These are phyloP conservation scores for Enteromius fasciolatus DNA, from an alignment of 2,797 vertebrate genomes.

Conservation along the genomic window DNA sequence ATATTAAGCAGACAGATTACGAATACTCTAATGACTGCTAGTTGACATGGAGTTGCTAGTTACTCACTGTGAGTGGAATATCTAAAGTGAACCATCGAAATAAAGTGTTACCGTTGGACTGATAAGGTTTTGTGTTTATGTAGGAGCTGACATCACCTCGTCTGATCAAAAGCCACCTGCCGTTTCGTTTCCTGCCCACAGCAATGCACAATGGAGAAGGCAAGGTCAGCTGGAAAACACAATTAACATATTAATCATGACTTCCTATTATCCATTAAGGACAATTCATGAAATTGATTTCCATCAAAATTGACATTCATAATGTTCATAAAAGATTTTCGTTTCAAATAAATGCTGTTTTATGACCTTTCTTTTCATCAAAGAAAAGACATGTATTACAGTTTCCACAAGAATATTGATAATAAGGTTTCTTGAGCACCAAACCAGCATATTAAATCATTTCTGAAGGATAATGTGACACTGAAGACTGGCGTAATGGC, in stretches of 20 bases:
- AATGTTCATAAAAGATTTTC: background rate
- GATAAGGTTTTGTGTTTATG: slow-evolving; percentile 26
- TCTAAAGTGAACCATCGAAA: no score
- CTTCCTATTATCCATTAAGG: background rate
- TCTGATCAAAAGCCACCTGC: slow-evolving; percentile 97
- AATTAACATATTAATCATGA: background rate
- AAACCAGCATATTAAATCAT: background rate
- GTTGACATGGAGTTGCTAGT: no score
- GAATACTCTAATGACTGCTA: no score
- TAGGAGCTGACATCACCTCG: slow-evolving; percentile 96
- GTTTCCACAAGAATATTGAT: background rate
- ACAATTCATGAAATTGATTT: background rate
- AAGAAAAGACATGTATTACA: background rate
- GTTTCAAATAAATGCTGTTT: background rate
- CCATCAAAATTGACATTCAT: background rate
- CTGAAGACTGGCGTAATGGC: background rate
- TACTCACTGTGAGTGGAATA: no score
- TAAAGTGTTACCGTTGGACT: no score
- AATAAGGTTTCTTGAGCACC: background rate
- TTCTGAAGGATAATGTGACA: background rate
- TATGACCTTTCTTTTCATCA: background rate
- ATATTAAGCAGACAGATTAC: no score
- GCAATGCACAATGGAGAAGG: slow-evolving; percentile 95
- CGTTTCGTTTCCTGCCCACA: slow-evolving; percentile 91
- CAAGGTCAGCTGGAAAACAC: slow-evolving; percentile 80